These are phyloP conservation scores for Ophonus ardosiacus DNA, from an alignment of 2,888 invertebrate genomes.

Conservation along the genomic window DNA sequence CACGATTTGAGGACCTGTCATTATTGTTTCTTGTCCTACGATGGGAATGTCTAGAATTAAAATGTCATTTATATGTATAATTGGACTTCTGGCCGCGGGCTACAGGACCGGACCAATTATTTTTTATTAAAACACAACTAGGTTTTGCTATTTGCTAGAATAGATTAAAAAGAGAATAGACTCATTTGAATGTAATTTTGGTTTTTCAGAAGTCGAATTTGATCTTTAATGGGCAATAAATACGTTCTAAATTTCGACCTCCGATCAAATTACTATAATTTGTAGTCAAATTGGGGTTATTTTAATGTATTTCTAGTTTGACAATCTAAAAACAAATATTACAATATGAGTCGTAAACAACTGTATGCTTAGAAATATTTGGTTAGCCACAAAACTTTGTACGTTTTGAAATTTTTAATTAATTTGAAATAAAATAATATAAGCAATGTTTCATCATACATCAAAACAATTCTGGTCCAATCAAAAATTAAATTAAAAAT, in stretches of 20 bases:
- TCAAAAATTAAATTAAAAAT: not conserved
- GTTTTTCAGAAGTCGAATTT: not conserved
- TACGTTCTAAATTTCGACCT: not conserved
- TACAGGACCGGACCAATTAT: slow-evolving; percentile 28
- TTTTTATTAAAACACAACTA: slow-evolving; percentile 5
- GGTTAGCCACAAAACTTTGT: not conserved
- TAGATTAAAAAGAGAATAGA: slow-evolving; percentile 1
- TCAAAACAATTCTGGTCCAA: not conserved
- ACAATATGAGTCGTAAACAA: not conserved
- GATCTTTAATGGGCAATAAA: not conserved
- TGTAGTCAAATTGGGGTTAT: not conserved
- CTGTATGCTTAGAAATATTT: not conserved
- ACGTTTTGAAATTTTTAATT: not conserved
- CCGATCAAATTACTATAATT: not conserved
- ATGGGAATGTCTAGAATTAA: slow-evolving; percentile 60
- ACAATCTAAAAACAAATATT: not conserved
- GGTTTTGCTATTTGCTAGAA: not conserved
- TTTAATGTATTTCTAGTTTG: not conserved
- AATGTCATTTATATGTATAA: slow-evolving; percentile 63
- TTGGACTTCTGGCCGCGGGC: slow-evolving; percentile 37
- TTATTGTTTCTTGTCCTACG: slow-evolving; percentile 58
- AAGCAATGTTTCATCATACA: not conserved
- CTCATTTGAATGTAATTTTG: not conserved
- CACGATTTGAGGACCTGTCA: slow-evolving; percentile 62
- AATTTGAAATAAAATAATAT: not conserved